Evolutionary conservation across 1,140 invertebrate genomes (phyloP), one percentile per base, ranked within the genome.

Genomic region (Leptinotarsa undecemlineata): DNA sequence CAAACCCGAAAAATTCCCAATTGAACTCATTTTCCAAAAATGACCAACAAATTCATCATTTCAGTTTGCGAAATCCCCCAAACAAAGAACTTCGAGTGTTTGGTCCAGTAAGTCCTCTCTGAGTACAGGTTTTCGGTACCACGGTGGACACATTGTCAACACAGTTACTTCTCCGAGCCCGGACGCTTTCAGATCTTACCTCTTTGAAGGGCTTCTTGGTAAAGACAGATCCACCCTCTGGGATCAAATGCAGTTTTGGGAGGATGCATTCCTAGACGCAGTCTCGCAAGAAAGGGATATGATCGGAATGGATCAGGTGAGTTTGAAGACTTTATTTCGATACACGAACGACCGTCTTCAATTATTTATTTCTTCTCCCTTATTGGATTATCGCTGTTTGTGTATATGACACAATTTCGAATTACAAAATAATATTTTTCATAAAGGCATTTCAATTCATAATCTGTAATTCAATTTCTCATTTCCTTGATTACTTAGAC

Each of bases 211-310:
- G 3, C 82, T 91, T 14, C 83, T 91, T 76, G 90, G 89, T 82
- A 89, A 88, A 76, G 86, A 83, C 3, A 88, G 96, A 77, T 94
- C 94, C 4, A 90, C 91, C 48, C 85, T 99, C n/a, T 99, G 98
- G 98, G 97, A 99, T 85, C 95, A 99, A 87, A 98, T 99, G 95
- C 96, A 99, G 83, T 99, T 99, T 86, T 99, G 98, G 98, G 98
- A 99, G 86, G 98, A 99, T 85, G 95, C 96, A 0, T 99, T 99
- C 84, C 87, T 99, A 26, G 98, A 99, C 87, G 97, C 98, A 0
- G 98, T 99, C 1, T 98, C 98, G 67, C 97, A 99, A 86, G 98
- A 99, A 85, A 88, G 98, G 69, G 98, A 99, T 84, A 96, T 99
- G 89, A 96, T 99, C 76, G 98, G 98, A 71, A 99, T 99, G 97